Percentiles rank a stretch among this genome's conserved stretches.
Conservation (phyloP, 2,797 vertebrate species). For the Menidia menidia region DNA sequence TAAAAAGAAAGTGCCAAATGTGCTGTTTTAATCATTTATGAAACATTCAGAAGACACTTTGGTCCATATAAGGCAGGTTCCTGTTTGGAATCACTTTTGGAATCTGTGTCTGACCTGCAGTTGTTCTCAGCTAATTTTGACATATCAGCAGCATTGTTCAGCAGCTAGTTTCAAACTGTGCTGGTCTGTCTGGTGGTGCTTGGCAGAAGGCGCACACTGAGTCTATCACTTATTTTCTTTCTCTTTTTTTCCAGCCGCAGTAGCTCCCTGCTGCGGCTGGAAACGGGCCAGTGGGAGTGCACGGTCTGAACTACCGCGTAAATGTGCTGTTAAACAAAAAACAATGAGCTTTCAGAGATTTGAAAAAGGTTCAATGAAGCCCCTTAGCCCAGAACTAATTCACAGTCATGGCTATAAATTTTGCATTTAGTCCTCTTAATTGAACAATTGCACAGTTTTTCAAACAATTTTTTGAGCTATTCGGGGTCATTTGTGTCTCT, state of each 20-base stretch:
- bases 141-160: constrained; percentile 6
- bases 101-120: background rate
- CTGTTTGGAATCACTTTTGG: constrained; percentile 3
- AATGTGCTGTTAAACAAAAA: constrained; percentile 14
- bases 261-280: constrained; percentile 18
- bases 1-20: background rate
- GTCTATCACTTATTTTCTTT: background rate
- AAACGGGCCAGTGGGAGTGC: background rate
- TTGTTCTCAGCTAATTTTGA: constrained; percentile 16
- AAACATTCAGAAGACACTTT: constrained; percentile 2
- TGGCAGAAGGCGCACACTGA: background rate
- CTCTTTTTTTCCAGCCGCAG: background rate
- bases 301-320: background rate
- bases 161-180: constrained; percentile 3
- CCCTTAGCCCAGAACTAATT: background rate
- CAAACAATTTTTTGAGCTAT: background rate
- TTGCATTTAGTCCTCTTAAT: background rate
- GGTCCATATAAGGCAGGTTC: constrained; percentile 1
- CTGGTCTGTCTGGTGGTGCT: constrained; percentile 10
- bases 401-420: background rate
- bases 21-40: constrained; percentile 2
- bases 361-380: background rate
- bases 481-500: background rate
- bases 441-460: background rate
- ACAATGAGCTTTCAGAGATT: constrained; percentile 10